Evolutionary conservation across 2,888 invertebrate genomes (phyloP), one percentile per base, ranked within the genome.

Genomic region (Vanessa cardui): DNA sequence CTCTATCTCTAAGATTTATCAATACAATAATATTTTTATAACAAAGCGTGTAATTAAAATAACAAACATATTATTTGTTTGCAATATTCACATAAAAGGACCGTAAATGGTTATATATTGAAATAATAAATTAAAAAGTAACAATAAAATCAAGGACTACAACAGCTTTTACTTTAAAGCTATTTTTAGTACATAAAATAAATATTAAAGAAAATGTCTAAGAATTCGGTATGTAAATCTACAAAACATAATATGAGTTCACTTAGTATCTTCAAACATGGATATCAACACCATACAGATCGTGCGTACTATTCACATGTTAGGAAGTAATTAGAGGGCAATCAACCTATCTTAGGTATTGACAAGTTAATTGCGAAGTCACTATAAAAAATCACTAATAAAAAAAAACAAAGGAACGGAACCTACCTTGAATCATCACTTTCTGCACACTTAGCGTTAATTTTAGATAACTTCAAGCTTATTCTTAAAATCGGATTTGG

Each of bases 281-380:
- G 64, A 50, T 18, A 63, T 46, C 49, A 45, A 56, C 50, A 15
- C 44, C 56, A 31, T 59, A 82, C 83, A 88, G 88, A 87, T 89
- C 87, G 84, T 68, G 76, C 80, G 78, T 80, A 78, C 74, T 64
- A 67, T 68, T 73, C 76, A 78, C 77, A 82, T 66, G 82, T 85
- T 84, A 90, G 89, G 90, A 90, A 90, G 87, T 85, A 86, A 88
- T 88, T 83, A 86, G 71, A 84, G 85, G 85, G 84, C 88, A 88
- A 89, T 90, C 88, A 90, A 86, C 85, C 79, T 83, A 79, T 84
- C 79, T 83, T 78, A 80, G 83, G 82, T 84, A 88, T 84, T 76
- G 80, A 79, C 79, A 78, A 68, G 63, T 76, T 88, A 86, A 88
- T 86, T 84, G 80, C 76, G 69, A 72, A 65, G 70, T 74, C 77